Evolutionary conservation across 2,888 invertebrate species (phyloP), one percentile per base, ranked within the genome.

Genomic region (Cerastis leucographa): DNA sequence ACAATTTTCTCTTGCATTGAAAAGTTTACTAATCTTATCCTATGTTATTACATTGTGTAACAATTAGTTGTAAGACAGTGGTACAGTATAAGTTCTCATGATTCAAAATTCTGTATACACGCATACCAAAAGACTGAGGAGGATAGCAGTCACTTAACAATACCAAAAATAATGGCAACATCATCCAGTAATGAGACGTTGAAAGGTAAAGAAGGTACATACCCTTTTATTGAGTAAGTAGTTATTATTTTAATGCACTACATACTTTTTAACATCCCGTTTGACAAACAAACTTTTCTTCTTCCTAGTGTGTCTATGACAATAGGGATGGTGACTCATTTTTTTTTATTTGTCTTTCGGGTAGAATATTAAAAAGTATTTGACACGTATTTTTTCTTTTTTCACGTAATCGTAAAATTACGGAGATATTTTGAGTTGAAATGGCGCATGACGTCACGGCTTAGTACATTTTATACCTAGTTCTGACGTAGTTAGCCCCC

Each of bases 181-280:
- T 98, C 98, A 0, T 98, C 98, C 19, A 98, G 98, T 91, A 97
- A 98, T 72, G 98, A 98, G 91, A 98, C 98, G 1, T 93, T 98
- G 35, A 98, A 98, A 94, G 98, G 98, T 97, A 95, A 49, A 95
- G 95, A 46, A 95, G 95, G 95, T 62, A 94, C 93, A 72, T 93
- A 35, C 40, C 40, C 22, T 25, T 74, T 74, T 59, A 49, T 14
- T 42, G 8, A 65, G 25, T 74, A 65, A 56, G 22, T 35, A 25
- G 11, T 44, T 35, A 42, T 17, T 9, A n/a, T 44, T 46, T 25
- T 12, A 68, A 14, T 17, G 2, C 1, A 25, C 17, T 12, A 35
- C n/a, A 5, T 12, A 22, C 2, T 25, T 25, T 22, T 25, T 44
- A 25, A 40, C 7, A 42, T 12, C 40, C 14, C 8, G 22, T 9